Percentiles rank a stretch among this genome's conserved stretches.
Evolutionary conservation across 2,888 invertebrate genomes (phyloP).

Genomic region (Chelonus formosanus): DNA sequence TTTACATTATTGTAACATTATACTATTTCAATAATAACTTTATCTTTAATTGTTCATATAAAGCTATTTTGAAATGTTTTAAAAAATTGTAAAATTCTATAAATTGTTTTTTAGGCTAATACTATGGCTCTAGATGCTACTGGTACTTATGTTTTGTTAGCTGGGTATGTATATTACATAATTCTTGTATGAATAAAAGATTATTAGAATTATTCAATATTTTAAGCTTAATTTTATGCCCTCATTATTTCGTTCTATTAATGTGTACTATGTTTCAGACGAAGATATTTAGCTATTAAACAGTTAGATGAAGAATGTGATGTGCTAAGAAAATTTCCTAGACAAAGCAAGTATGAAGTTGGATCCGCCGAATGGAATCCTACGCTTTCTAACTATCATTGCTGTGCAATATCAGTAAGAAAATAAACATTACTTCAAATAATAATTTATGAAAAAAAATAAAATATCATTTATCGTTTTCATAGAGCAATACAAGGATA

Average conservation of each 20-base stretch:
- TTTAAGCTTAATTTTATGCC: slow-evolving; percentile 30
- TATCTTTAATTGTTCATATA: no score
- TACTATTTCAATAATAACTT: no score
- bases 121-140: slow-evolving; percentile 91
- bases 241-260: slow-evolving; percentile 17
- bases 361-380: slow-evolving; percentile 94
- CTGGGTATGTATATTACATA: slow-evolving; percentile 70
- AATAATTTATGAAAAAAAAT: background rate
- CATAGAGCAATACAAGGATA: slow-evolving; percentile 85
- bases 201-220: slow-evolving; percentile 53
- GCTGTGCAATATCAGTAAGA: slow-evolving; percentile 88
- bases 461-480: slow-evolving; percentile 11
- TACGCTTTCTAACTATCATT: slow-evolving; percentile 77
- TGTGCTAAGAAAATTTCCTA: slow-evolving; percentile 78
- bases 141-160: slow-evolving; percentile 85
- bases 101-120: slow-evolving; percentile 74
- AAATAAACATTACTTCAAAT: background rate
- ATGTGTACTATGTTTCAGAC: slow-evolving; percentile 63
- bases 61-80: no score
- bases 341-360: slow-evolving; percentile 93
- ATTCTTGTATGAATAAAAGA: background rate
- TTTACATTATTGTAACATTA: no score
- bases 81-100: no score
- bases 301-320: slow-evolving; percentile 77
- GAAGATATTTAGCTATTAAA: slow-evolving; percentile 82